Evolutionary conservation across 1,140 invertebrate genomes (phyloP).

Genomic region (Zaprionus africanus): DNA sequence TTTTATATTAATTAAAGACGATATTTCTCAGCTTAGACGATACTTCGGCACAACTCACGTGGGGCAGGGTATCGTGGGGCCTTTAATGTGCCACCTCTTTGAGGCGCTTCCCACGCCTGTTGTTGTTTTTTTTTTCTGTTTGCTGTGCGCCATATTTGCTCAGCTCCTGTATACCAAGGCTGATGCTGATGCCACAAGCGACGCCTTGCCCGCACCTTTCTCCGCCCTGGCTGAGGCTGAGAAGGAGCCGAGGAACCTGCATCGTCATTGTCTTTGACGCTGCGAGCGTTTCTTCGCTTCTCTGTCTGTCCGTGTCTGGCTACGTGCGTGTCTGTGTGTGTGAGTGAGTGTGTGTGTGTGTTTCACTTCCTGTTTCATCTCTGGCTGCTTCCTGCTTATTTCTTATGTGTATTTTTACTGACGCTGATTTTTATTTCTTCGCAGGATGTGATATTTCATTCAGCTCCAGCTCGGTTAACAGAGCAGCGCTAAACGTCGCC

Average conservation of each 20-base stretch:
- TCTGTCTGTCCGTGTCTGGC: slow-evolving; percentile 8
- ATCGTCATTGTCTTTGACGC: slow-evolving; percentile 72
- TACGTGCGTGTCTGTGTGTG: slow-evolving; percentile 17
- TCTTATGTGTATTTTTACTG: slow-evolving; percentile 74
- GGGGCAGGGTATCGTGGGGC: neutral
- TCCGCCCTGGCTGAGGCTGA: slow-evolving; percentile 1
- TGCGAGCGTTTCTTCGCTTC: slow-evolving; percentile 55
- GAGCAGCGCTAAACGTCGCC: slow-evolving; percentile 61
- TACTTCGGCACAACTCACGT: neutral
- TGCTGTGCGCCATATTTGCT: slow-evolving; percentile 47
- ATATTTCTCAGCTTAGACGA: neutral
- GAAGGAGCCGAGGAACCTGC: slow-evolving; percentile 35
- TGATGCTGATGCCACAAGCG: slow-evolving; percentile 4
- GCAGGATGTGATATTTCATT: slow-evolving; percentile 81
- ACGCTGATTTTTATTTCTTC: slow-evolving; percentile 79
- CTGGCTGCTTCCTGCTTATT: slow-evolving; percentile 63
- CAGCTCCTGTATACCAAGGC: slow-evolving; percentile 42
- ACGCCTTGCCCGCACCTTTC: neutral
- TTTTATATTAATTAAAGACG: neutral
- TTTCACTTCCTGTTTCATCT: slow-evolving; percentile 68
- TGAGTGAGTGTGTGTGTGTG: slow-evolving; percentile 36
- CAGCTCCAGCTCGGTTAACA: slow-evolving; percentile 54
- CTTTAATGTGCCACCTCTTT: neutral
- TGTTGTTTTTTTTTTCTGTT: slow-evolving; percentile 6
- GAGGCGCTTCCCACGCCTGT: neutral